phyloP scores from a whole-genome alignment of 2,888 invertebrate genomes.

The Hybos culiciformis region DNA sequence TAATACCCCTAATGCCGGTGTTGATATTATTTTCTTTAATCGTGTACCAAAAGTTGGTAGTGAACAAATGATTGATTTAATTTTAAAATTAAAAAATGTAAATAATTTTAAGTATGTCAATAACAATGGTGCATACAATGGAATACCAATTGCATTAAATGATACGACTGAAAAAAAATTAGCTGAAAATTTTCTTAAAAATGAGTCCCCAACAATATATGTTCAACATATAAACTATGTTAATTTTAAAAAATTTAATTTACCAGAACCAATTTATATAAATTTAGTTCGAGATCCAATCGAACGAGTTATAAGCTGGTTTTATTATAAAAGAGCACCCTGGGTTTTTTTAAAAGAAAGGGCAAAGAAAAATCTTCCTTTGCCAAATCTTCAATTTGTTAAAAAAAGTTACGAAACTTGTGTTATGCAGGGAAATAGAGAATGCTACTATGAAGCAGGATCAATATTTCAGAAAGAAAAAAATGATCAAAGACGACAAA shows the following conservation, averaged over 20 bases:
- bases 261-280: slow-evolving; percentile 72
- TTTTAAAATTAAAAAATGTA: slow-evolving; percentile 46
- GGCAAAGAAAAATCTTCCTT: slow-evolving; percentile 65
- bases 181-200: not conserved
- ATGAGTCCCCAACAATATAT: slow-evolving; percentile 41
- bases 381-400: slow-evolving; percentile 64
- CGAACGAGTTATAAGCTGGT: slow-evolving; percentile 81
- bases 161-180: not conserved
- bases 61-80: slow-evolving; percentile 70
- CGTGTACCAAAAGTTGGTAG: slow-evolving; percentile 47
- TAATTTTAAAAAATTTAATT: slow-evolving; percentile 62
- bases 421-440: slow-evolving; percentile 61
- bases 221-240: slow-evolving; percentile 79
- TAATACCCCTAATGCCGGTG: slow-evolving; percentile 56
- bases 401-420: slow-evolving; percentile 74
- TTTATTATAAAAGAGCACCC: slow-evolving; percentile 75
- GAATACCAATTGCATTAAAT: not conserved
- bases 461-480: slow-evolving; percentile 60
- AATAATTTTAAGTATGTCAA: slow-evolving; percentile 41
- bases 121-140: not conserved
- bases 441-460: slow-evolving; percentile 65
- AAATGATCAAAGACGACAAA: slow-evolving; percentile 73
- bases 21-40: slow-evolving; percentile 48
- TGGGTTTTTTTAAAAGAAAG: slow-evolving; percentile 56
- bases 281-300: slow-evolving; percentile 80